These are phyloP conservation scores for Phaetusa simplex DNA, from an alignment of 2,113 vertebrate species.

Conservation along the genomic window DNA sequence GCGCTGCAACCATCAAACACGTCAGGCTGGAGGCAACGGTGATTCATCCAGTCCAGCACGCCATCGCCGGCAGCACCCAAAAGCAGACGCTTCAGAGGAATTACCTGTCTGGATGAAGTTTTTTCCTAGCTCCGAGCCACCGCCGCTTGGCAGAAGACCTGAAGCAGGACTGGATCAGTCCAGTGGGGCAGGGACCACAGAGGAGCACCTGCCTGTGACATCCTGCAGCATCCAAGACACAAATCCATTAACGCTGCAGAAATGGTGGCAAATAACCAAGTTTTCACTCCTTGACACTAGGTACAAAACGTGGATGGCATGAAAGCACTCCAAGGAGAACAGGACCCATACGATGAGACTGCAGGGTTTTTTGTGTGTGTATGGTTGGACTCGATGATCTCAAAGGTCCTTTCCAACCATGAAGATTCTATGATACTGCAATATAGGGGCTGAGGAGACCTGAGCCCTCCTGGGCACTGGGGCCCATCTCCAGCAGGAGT, in stretches of 20 bases:
- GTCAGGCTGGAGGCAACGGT: background rate
- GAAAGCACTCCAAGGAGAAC: background rate
- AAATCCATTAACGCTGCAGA: background rate
- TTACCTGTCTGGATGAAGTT: background rate
- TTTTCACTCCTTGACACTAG: background rate
- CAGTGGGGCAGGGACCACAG: background rate
- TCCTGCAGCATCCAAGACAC: background rate
- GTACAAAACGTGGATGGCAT: rapidly evolving
- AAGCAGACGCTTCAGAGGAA: background rate
- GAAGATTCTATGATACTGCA: background rate
- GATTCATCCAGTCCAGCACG: background rate
- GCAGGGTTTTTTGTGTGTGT: too few species aligned
- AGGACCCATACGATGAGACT: rapidly evolving
- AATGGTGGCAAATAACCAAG: rapidly evolving
- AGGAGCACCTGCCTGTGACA: rapidly evolving
- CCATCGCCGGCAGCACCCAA: background rate
- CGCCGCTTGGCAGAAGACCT: background rate
- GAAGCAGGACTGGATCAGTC: background rate
- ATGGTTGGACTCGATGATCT: too few species aligned
- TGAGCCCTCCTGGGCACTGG: background rate
- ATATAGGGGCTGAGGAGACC: background rate
- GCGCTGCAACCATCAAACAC: background rate
- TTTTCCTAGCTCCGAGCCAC: background rate
- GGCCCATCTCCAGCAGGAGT: background rate
- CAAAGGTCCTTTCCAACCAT: too few species aligned